These are phyloP conservation scores for Zootoca vivipara DNA, from an alignment of 2,113 vertebrate genomes.

Conservation along the genomic window DNA sequence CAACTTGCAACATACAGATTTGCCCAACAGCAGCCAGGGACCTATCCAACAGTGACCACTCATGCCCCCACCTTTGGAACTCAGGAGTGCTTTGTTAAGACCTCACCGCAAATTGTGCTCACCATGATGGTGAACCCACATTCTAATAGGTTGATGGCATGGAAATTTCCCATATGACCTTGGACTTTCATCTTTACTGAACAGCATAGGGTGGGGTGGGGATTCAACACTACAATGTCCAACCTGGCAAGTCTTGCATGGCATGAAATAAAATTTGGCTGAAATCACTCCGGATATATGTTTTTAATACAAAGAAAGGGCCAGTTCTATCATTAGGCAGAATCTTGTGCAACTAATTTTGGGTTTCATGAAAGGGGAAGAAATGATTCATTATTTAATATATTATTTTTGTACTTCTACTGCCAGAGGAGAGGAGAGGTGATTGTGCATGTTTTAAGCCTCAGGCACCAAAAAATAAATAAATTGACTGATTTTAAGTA, in stretches of 20 bases:
- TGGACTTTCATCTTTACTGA: neutral
- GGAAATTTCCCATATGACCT: neutral
- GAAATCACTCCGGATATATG: conserved; percentile 1
- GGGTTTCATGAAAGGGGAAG: neutral
- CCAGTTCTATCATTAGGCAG: neutral
- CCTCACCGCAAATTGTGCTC: too few relatives aligned
- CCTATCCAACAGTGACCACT: too few relatives aligned
- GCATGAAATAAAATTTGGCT: neutral
- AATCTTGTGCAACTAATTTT: neutral
- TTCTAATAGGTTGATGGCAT: neutral
- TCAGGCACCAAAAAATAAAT: neutral
- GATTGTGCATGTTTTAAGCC: neutral
- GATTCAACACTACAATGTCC: neutral
- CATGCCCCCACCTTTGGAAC: too few relatives aligned
- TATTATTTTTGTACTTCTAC: neutral
- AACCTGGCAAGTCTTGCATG: neutral
- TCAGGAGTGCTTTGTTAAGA: too few relatives aligned
- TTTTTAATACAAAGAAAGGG: neutral
- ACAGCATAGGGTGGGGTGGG: neutral
- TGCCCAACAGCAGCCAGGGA: too few relatives aligned
- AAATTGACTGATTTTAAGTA: neutral
- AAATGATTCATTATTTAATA: neutral
- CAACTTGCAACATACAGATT: too few relatives aligned
- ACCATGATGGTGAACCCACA: neutral
- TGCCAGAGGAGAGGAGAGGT: neutral